phyloP scores from a whole-genome alignment of 2,113 vertebrate genomes.

The Amblyopsis rosae region DNA sequence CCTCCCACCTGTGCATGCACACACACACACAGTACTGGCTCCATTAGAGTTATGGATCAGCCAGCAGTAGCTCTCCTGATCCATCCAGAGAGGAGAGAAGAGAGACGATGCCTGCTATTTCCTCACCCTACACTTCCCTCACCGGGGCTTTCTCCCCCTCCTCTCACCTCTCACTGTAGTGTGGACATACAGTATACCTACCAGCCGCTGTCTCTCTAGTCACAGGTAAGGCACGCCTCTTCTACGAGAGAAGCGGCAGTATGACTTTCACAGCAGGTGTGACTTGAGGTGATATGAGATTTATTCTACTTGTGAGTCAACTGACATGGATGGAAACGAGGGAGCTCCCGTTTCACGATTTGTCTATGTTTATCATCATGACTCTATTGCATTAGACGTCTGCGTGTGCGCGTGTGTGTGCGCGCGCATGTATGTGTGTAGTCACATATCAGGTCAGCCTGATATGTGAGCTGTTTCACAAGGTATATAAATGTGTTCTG shows the following conservation, averaged over 20 bases:
- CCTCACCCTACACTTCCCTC: conserved; percentile 32
- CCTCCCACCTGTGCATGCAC: conserved; percentile 49
- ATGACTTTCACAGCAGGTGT: conserved; percentile 20
- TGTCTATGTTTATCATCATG: conserved; percentile 56
- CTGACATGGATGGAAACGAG: conserved; percentile 19
- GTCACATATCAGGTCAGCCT: conserved; percentile 8
- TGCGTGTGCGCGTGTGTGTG: neutral
- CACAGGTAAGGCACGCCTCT: conserved; percentile 58
- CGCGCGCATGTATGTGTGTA: neutral
- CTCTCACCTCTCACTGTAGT: conserved; percentile 2
- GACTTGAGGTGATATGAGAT: conserved; percentile 10
- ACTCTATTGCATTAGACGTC: conserved; percentile 16
- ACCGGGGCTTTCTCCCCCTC: conserved; percentile 43
- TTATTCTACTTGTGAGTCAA: neutral
- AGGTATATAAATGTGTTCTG: conserved; percentile 45
- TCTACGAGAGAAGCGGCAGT: conserved; percentile 23
- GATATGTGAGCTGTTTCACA: conserved; percentile 43
- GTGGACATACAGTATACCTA: conserved; percentile 18
- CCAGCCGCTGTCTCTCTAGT: conserved; percentile 17
- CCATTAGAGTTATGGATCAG: conserved; percentile 43
- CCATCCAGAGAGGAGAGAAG: conserved; percentile 23
- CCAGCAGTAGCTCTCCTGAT: conserved; percentile 34
- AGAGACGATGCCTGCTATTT: conserved; percentile 37
- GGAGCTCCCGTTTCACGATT: conserved; percentile 50
- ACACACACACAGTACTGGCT: conserved; percentile 32